These are phyloP conservation scores for Chymomyza costata DNA, from an alignment of 1,140 invertebrate species.

Conservation along the genomic window DNA sequence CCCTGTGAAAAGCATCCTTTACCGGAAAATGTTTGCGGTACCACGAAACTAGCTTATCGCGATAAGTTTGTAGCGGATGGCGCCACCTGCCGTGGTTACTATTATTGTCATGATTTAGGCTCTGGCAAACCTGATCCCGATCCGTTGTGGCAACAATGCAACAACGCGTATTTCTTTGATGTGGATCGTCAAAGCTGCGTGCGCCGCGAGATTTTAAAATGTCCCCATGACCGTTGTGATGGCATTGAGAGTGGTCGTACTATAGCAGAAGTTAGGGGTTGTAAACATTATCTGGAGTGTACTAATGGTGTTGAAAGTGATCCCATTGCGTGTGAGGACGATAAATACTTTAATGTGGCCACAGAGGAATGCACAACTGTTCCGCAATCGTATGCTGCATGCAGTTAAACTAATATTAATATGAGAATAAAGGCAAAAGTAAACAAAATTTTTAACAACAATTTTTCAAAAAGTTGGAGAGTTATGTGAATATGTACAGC, in stretches of 20 bases:
- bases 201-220: slow-evolving; percentile 18
- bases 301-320: slow-evolving; percentile 14
- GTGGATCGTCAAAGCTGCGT: slow-evolving; percentile 27
- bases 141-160: slow-evolving; percentile 35
- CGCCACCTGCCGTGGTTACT: slow-evolving; percentile 60
- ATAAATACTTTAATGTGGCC: slow-evolving; percentile 26
- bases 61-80: slow-evolving; percentile 48
- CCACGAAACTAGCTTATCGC: slow-evolving; percentile 39
- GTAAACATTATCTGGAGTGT: slow-evolving; percentile 47
- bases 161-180: slow-evolving; percentile 40
- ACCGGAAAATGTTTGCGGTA: slow-evolving; percentile 49
- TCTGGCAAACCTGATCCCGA: slow-evolving; percentile 42
- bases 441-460: too few species aligned
- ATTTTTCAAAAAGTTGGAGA: too few species aligned
- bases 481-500: too few species aligned
- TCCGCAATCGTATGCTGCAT: slow-evolving; percentile 16
- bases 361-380: slow-evolving; percentile 17
- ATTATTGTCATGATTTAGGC: slow-evolving; percentile 49
- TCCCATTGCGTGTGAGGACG: slow-evolving; percentile 1
- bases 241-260: slow-evolving; percentile 35
- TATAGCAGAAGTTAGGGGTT: slow-evolving; percentile 35
- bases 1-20: slow-evolving; percentile 41
- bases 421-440: too few species aligned
- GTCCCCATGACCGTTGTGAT: slow-evolving; percentile 56
- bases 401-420: too few species aligned